Base-by-base conservation (phyloP, 1,140 invertebrate species). In the Tribolium castaneum region DNA sequence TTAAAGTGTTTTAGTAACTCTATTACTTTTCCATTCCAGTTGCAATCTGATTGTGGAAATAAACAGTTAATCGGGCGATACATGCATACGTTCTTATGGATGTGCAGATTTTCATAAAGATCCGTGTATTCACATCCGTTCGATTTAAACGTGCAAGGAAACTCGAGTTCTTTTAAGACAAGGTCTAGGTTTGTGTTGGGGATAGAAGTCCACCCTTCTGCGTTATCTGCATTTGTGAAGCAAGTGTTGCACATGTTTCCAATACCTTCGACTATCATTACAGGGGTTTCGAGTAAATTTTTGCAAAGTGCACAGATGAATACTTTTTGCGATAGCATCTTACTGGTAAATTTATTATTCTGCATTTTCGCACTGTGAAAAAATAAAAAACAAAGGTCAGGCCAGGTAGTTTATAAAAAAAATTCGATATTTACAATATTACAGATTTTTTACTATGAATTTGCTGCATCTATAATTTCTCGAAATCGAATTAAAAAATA, bases 1-100 rank as follows among this genome's bases (percentile, higher is more conserved):
- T 77, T 78, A 45, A 82, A 80, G 39, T 82, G 82, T 10, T 75
- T 76, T 12, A 80, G n/a, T 54, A 82, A 80, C 51, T 82, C 80
- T 9, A 49, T 62, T 25, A 75, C 25, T 76, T 74, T 81, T 0
- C 80, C 82, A 39, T 80, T 74, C 82, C 81, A 82, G 6, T 51
- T 12, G 62, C 82, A 83, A 6, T 71, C 54, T 13, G 25, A 16
- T 25, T 73, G 71, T 22, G 72, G 45, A 75, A 82, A 76, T 6
- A 78, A 70, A 66, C 82, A 82, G 45, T 66, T 13, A 14, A 76
- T 76, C 3, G 19, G 7, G 10, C 54, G 75, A 74, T 71, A 82
- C 72, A 50, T 72, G 39, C 82, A 82, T 34, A 76, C 72, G 13
- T 76, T 75, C 75, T 82, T 66, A 49, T 82, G 81, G 49, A 78